Evolutionary conservation across 1,140 invertebrate species (phyloP).

Genomic region (Zelostemma sp.): DNA sequence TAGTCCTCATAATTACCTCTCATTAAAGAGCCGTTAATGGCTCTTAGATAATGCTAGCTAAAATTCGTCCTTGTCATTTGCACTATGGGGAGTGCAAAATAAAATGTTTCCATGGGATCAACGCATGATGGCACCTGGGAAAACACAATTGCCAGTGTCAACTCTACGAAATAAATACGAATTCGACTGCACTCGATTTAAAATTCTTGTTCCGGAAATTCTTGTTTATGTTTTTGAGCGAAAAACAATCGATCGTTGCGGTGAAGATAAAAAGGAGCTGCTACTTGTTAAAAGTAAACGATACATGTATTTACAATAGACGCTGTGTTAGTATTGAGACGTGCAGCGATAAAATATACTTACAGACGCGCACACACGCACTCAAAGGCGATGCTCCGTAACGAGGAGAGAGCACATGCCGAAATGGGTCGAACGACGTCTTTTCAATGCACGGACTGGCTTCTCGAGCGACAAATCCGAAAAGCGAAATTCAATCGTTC

Average conservation of each 20-base stretch:
- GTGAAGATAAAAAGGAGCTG: background rate
- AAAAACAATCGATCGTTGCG: background rate
- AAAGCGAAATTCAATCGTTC: background rate
- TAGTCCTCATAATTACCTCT: background rate
- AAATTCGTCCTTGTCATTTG: background rate
- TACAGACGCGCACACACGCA: background rate
- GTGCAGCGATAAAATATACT: background rate
- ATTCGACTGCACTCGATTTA: background rate
- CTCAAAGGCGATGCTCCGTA: background rate
- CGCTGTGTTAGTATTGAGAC: background rate
- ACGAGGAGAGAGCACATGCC: background rate
- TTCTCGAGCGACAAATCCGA: background rate
- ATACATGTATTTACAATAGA: background rate
- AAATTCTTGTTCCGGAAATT: too few relatives aligned
- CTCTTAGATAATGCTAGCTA: conserved; percentile 6
- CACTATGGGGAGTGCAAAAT: background rate
- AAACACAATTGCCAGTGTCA: background rate
- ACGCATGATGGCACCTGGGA: background rate
- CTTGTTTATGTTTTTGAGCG: too few relatives aligned
- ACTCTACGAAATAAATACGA: too few relatives aligned
- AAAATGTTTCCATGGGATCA: background rate
- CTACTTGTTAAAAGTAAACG: background rate
- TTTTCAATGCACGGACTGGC: background rate
- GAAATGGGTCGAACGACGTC: background rate
- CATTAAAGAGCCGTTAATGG: conserved; percentile 2